Conservation (phyloP, 1,140 invertebrate genomes). For the Bombus breviceps region DNA sequence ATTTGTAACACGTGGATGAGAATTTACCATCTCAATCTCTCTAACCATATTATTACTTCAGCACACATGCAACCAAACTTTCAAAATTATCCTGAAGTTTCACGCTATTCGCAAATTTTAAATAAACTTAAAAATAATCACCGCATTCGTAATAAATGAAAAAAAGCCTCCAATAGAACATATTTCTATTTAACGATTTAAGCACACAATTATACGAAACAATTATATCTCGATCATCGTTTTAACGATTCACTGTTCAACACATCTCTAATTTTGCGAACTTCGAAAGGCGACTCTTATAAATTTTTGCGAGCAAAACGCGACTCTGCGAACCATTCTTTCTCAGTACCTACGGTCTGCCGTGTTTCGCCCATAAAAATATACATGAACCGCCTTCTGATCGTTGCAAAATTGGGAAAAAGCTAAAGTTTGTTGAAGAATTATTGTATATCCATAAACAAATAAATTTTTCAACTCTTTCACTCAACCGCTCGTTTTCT, state of each 20-base stretch:
- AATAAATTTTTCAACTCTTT: constrained; percentile 2
- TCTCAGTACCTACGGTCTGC: too few relatives aligned
- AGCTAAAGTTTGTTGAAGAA: too few relatives aligned
- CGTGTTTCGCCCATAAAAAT: too few relatives aligned
- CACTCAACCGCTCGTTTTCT: not conserved
- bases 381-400: too few relatives aligned
- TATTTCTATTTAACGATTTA: constrained; percentile 21
- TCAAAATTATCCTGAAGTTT: constrained; percentile 16
- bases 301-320: too few relatives aligned
- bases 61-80: not conserved
- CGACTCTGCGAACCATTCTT: too few relatives aligned
- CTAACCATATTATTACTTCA: constrained; percentile 5
- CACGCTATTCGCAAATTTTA: not conserved
- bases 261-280: too few relatives aligned
- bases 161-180: not conserved
- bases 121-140: constrained; percentile 26
- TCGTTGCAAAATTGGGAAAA: too few relatives aligned
- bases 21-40: constrained; percentile 1
- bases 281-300: too few relatives aligned
- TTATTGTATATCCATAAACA: constrained; percentile 17
- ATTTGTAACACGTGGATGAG: not conserved
- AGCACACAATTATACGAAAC: constrained; percentile 8
- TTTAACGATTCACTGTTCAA: not conserved
- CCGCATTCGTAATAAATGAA: not conserved
- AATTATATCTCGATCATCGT: too few relatives aligned